Percentiles rank a stretch among this genome's conserved stretches.
phyloP scores from a whole-genome alignment of 2,888 invertebrate genomes.

The Callosobruchus maculatus region DNA sequence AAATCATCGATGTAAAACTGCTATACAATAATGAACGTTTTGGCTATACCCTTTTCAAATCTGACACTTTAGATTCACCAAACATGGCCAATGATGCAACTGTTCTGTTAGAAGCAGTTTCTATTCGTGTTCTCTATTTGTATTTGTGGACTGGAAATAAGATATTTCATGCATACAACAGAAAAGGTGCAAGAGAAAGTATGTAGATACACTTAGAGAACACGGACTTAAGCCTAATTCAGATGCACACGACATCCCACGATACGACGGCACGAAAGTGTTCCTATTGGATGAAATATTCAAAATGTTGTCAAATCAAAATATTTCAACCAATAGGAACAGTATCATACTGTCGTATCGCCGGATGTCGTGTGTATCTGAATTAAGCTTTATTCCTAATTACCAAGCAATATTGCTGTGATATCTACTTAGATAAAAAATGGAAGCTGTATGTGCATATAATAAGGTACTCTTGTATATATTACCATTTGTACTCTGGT shows the following conservation, averaged over 20 bases:
- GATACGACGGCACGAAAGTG: too few relatives aligned
- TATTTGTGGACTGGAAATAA: not conserved
- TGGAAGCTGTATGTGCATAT: not conserved
- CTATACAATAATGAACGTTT: too few relatives aligned
- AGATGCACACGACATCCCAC: too few relatives aligned
- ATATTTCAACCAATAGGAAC: too few relatives aligned
- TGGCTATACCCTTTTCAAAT: too few relatives aligned
- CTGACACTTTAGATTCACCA: too few relatives aligned
- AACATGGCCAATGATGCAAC: not conserved
- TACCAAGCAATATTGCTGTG: not conserved
- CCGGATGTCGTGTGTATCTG: too few relatives aligned
- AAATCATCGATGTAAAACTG: too few relatives aligned
- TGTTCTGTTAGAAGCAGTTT: not conserved
- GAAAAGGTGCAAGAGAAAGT: not conserved
- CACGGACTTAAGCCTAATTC: not conserved
- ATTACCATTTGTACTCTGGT: constrained; percentile 82
- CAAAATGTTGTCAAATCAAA: too few relatives aligned
- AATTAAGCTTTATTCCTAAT: too few relatives aligned
- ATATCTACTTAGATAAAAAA: not conserved
- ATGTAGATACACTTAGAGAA: not conserved
- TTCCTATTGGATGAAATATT: too few relatives aligned
- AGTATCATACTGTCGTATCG: too few relatives aligned
- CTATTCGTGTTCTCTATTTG: not conserved
- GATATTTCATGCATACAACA: not conserved
- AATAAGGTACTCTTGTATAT: constrained; percentile 1